Evolutionary conservation across 2,888 invertebrate genomes (phyloP).

Genomic region (Phasia obesa): DNA sequence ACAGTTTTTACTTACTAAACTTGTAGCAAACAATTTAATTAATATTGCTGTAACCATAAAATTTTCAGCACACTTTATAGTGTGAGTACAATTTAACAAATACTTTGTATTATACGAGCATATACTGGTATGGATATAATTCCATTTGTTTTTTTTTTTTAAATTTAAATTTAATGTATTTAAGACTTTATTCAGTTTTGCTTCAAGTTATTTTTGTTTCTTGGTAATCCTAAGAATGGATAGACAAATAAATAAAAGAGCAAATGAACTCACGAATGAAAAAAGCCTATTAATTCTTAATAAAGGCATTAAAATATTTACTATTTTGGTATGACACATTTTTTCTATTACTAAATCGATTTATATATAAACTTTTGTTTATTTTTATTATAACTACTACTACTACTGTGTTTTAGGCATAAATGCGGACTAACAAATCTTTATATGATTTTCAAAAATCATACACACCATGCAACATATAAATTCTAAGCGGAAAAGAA

Average conservation of each 20-base stretch:
- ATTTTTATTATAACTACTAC: constrained; percentile 18
- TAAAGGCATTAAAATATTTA: constrained; percentile 61
- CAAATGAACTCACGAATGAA: constrained; percentile 37
- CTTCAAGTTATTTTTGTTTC: not conserved
- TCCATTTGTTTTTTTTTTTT: too few species aligned
- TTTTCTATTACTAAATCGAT: not conserved
- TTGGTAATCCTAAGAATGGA: constrained; percentile 55
- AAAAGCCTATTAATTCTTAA: constrained; percentile 51
- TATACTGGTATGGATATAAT: not conserved
- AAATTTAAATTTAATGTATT: too few species aligned
- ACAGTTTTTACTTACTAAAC: constrained; percentile 32
- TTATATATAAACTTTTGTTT: too few species aligned
- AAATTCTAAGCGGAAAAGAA: not conserved
- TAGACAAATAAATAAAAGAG: constrained; percentile 42
- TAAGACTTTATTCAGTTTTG: constrained; percentile 18
- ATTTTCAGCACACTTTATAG: constrained; percentile 58
- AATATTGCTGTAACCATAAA: constrained; percentile 58
- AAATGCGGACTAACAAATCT: constrained; percentile 40
- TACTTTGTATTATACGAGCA: not conserved
- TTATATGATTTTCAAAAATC: constrained; percentile 53
- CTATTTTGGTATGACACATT: constrained; percentile 18
- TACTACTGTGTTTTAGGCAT: constrained; percentile 50
- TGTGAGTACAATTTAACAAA: constrained; percentile 43
- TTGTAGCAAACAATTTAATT: constrained; percentile 66
- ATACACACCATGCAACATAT: constrained; percentile 43